phyloP scores from a whole-genome alignment of 2,797 vertebrate species.

The Sus cebifrons region DNA sequence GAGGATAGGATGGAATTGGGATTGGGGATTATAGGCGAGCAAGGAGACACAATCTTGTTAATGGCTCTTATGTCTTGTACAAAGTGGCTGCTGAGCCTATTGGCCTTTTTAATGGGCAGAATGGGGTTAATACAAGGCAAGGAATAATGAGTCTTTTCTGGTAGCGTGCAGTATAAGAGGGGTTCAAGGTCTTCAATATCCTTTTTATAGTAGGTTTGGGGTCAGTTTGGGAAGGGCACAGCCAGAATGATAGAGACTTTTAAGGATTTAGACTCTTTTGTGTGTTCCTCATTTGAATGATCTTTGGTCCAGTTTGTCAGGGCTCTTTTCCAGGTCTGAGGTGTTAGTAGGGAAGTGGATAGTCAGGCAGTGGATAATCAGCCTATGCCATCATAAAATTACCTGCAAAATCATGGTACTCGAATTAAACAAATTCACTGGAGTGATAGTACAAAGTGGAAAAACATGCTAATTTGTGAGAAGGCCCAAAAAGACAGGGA shows the following conservation, averaged over 20 bases:
- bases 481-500: not conserved
- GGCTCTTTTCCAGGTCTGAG: not conserved
- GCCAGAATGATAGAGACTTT: not conserved
- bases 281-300: not conserved
- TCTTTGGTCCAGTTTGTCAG: not conserved
- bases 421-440: too few species aligned
- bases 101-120: not conserved
- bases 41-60: not conserved
- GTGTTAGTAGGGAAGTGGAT: too few species aligned
- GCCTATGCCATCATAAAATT: too few species aligned
- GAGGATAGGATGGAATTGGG: not conserved
- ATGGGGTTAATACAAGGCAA: not conserved
- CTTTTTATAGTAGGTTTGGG: not conserved
- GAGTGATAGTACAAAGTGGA: not conserved
- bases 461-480: not conserved
- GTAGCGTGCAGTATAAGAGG: not conserved
- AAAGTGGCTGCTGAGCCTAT: not conserved
- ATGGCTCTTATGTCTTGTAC: not conserved
- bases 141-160: not conserved
- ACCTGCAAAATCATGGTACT: too few species aligned
- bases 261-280: not conserved
- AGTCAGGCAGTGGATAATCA: too few species aligned
- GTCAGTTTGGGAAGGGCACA: not conserved
- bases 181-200: not conserved
- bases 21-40: not conserved